Evolutionary conservation across 2,888 invertebrate species (phyloP).

Genomic region (Rotaria socialis): DNA sequence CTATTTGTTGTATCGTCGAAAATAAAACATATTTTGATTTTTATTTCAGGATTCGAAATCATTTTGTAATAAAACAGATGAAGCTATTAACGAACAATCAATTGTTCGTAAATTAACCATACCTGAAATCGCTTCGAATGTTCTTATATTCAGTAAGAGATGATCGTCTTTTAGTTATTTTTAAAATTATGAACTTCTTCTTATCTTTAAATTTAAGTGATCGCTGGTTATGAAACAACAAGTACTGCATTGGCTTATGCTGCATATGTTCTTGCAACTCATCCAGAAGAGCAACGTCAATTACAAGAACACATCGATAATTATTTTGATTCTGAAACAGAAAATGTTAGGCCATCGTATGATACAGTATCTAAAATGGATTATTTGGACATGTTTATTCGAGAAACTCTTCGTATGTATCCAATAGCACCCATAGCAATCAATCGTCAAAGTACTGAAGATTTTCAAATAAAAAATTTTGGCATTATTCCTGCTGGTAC

Average conservation of each 20-base stretch:
- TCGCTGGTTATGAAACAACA: slow-evolving; percentile 44
- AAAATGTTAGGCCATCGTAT: slow-evolving; percentile 50
- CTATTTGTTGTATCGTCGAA: neutral
- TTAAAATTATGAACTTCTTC: neutral
- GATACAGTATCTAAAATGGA: slow-evolving; percentile 52
- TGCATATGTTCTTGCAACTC: slow-evolving; percentile 38
- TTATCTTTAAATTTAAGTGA: slow-evolving; percentile 24
- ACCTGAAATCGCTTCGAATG: slow-evolving; percentile 36
- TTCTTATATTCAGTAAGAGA: slow-evolving; percentile 7
- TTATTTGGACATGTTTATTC: slow-evolving; percentile 60
- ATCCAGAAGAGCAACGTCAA: slow-evolving; percentile 43
- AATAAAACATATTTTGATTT: neutral
- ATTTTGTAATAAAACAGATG: neutral
- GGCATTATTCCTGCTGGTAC: slow-evolving; percentile 37
- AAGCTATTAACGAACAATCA: neutral
- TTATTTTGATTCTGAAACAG: slow-evolving; percentile 39
- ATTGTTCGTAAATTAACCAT: neutral
- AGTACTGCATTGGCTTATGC: slow-evolving; percentile 38
- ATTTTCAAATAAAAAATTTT: slow-evolving; percentile 19
- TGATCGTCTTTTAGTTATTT: too few relatives aligned
- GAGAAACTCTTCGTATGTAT: slow-evolving; percentile 59
- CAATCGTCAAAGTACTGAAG: slow-evolving; percentile 35
- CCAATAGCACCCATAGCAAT: slow-evolving; percentile 50
- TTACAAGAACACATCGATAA: slow-evolving; percentile 37
- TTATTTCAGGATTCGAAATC: neutral